Evolutionary conservation across 1,140 invertebrate genomes (phyloP).

Genomic region (Drosophila biarmipes): DNA sequence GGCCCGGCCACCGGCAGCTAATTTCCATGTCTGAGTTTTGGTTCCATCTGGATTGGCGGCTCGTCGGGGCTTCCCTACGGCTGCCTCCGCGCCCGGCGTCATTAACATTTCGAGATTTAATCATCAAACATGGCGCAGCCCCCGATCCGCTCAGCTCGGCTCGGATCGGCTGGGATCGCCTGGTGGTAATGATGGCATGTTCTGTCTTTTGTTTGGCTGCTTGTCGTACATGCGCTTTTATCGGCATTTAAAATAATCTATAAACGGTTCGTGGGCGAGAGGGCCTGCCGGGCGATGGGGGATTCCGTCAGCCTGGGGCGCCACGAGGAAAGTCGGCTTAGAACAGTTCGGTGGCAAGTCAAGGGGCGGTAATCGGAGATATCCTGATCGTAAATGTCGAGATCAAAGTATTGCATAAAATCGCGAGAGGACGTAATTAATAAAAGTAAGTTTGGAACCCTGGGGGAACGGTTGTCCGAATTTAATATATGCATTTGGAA

Average conservation of each 20-base stretch:
- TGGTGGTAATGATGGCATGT: constrained; percentile 81
- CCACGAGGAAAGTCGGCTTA: constrained; percentile 16
- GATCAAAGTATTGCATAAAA: constrained; percentile 30
- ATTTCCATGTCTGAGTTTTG: constrained; percentile 69
- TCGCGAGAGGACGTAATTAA: constrained; percentile 22
- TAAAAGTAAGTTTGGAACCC: background rate
- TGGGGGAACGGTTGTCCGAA: background rate
- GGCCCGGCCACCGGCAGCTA: constrained; percentile 63
- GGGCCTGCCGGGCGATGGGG: constrained; percentile 9
- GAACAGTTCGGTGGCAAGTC: constrained; percentile 37
- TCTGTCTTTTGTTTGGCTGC: constrained; percentile 76
- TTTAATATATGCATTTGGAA: background rate
- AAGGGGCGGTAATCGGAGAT: constrained; percentile 40
- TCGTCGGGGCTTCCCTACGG: constrained; percentile 58
- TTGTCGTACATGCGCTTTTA: constrained; percentile 83
- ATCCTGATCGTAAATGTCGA: constrained; percentile 28
- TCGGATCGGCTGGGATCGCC: constrained; percentile 24
- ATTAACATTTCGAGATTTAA: constrained; percentile 83
- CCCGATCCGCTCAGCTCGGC: constrained; percentile 21
- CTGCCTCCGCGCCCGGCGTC: constrained; percentile 67
- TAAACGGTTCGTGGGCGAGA: constrained; percentile 18
- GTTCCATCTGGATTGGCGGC: constrained; percentile 42
- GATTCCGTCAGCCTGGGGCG: constrained; percentile 54
- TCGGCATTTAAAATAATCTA: constrained; percentile 69
- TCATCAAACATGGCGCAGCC: constrained; percentile 80